phyloP scores from a whole-genome alignment of 2,797 vertebrate genomes.

The Sebastes itinus region DNA sequence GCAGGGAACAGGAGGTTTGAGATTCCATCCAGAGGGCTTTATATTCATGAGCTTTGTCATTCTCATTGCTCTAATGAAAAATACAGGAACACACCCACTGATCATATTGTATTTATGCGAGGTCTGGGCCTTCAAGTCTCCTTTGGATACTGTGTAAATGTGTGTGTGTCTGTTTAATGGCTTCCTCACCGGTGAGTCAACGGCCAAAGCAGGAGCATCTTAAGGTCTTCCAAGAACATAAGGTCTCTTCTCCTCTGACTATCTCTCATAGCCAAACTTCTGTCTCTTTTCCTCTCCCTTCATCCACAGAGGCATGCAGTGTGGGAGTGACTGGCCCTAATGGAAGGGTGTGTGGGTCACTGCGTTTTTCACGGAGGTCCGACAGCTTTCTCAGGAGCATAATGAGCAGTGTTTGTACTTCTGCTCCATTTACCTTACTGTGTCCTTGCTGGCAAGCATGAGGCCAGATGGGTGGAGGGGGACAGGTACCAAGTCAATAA shows the following conservation, averaged over 20 bases:
- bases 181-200: not conserved
- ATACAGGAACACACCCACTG: not conserved
- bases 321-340: slow-evolving; percentile 43
- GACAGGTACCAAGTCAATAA: slow-evolving; percentile 39
- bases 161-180: not conserved
- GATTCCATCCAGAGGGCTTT: slow-evolving; percentile 12
- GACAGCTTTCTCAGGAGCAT: slow-evolving; percentile 43
- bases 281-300: not conserved
- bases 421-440: slow-evolving; percentile 76
- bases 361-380: slow-evolving; percentile 30
- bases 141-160: not conserved
- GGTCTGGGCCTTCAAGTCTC: not conserved
- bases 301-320: slow-evolving; percentile 38
- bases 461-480: slow-evolving; percentile 33
- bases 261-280: not conserved
- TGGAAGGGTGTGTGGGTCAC: slow-evolving; percentile 45
- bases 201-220: not conserved
- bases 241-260: not conserved
- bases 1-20: slow-evolving; percentile 35
- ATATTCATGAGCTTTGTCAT: not conserved
- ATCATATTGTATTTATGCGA: not conserved
- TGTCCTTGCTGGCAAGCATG: slow-evolving; percentile 24
- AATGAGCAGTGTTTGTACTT: slow-evolving; percentile 76
- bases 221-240: not conserved
- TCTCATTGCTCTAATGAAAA: slow-evolving; percentile 16